Conservation (phyloP, 2,113 vertebrate species). For the Pachycephala philippinensis region DNA sequence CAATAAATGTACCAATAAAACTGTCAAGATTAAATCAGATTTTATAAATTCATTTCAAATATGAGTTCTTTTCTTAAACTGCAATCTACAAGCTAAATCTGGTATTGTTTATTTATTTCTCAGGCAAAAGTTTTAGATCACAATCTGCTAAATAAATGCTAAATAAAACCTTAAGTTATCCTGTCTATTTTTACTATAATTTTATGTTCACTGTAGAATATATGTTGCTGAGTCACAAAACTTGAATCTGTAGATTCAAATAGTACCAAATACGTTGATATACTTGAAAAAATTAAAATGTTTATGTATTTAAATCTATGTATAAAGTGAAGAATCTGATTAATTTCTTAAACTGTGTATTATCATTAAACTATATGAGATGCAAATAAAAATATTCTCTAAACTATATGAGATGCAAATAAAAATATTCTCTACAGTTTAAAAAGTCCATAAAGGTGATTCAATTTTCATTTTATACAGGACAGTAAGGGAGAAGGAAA, state of each 20-base stretch:
- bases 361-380: background rate
- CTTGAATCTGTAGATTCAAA: background rate
- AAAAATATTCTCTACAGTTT: background rate
- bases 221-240: background rate
- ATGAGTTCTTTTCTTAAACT: background rate
- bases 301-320: background rate
- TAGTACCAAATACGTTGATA: background rate
- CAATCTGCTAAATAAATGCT: background rate
- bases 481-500: background rate
- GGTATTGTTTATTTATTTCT: background rate
- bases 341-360: background rate
- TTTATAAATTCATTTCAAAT: background rate
- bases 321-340: background rate
- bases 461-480: background rate
- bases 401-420: no score
- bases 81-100: background rate
- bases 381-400: background rate
- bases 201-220: background rate
- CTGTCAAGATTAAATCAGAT: background rate
- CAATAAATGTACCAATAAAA: background rate
- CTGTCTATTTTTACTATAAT: background rate
- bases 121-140: background rate
- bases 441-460: background rate
- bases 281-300: background rate
- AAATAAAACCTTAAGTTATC: background rate